Conservation (phyloP, 2,888 invertebrate species). For the Drosophila falleni region DNA sequence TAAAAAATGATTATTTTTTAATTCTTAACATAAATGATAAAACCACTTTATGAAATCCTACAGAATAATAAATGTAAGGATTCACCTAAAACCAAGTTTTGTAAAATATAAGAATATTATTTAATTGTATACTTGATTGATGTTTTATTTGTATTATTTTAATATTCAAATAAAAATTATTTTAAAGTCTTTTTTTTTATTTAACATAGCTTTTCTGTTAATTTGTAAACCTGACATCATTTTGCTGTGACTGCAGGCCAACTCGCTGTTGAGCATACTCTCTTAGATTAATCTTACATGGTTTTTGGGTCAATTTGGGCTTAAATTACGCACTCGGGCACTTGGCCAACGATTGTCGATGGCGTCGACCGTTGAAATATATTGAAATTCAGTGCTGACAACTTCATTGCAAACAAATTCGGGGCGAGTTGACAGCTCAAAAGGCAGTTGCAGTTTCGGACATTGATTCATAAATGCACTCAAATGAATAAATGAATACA, state of each 20-base stretch:
- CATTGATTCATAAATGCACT: conserved; percentile 49
- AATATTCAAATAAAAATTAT: too few relatives aligned
- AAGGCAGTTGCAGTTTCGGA: conserved; percentile 33
- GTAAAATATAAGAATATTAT: too few relatives aligned
- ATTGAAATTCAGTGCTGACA: conserved; percentile 64
- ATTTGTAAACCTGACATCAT: too few relatives aligned
- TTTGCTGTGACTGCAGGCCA: neutral
- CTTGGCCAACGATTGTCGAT: conserved; percentile 65
- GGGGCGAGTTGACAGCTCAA: conserved; percentile 51
- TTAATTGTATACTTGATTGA: too few relatives aligned
- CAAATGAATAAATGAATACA: conserved; percentile 53
- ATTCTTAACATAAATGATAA: too few relatives aligned
- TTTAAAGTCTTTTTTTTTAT: too few relatives aligned
- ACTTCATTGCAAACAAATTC: conserved; percentile 63
- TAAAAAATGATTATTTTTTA: too few relatives aligned
- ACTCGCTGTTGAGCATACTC: neutral
- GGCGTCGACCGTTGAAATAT: conserved; percentile 37
- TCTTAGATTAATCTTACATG: conserved; percentile 4
- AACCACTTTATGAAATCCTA: too few relatives aligned
- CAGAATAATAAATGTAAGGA: too few relatives aligned
- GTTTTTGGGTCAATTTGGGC: conserved; percentile 79
- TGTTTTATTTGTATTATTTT: too few relatives aligned
- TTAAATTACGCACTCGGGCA: conserved; percentile 71
- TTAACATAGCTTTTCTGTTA: too few relatives aligned
- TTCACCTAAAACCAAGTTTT: too few relatives aligned